A percentile compares a stretch with the other conserved stretches of the same genome.
These are phyloP conservation scores for Scelioninae gen. 2 DNA, from an alignment of 2,888 invertebrate genomes.

Conservation along the genomic window DNA sequence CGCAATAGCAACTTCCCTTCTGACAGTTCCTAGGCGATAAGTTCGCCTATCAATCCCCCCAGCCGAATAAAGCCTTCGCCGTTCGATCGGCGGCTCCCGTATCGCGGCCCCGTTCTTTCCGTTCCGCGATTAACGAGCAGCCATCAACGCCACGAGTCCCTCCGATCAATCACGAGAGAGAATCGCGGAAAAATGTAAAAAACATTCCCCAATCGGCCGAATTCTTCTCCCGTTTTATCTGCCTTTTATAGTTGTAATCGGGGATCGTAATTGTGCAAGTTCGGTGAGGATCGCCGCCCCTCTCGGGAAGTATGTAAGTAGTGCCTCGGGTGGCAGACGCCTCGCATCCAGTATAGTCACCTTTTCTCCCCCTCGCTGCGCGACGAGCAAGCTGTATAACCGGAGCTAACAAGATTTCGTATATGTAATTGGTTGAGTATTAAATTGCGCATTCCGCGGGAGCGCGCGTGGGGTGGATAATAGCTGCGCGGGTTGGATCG, in stretches of 20 bases:
- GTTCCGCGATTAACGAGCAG: constrained; percentile 73
- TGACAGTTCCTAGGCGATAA: too few relatives aligned
- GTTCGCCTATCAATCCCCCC: constrained; percentile 71
- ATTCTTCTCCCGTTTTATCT: too few relatives aligned
- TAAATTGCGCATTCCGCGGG: constrained; percentile 75
- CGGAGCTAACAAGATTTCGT: constrained; percentile 75
- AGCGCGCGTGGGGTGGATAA: constrained; percentile 68
- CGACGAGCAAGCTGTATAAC: constrained; percentile 71
- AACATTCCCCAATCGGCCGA: too few relatives aligned
- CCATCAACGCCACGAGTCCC: constrained; percentile 68
- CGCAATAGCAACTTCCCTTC: too few relatives aligned
- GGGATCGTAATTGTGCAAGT: constrained; percentile 75
- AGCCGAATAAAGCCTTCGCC: constrained; percentile 71
- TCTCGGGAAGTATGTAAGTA: too few relatives aligned
- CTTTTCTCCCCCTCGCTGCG: constrained; percentile 48
- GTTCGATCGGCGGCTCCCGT: constrained; percentile 69
- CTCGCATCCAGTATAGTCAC: constrained; percentile 62
- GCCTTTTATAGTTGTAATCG: constrained; percentile 75
- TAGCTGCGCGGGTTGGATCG: constrained; percentile 73
- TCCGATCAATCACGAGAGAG: constrained; percentile 69
- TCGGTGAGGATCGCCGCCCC: too few relatives aligned
- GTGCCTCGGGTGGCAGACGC: constrained; percentile 72
- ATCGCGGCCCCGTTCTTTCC: constrained; percentile 66
- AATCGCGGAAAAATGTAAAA: constrained; percentile 70
- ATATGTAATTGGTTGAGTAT: constrained; percentile 76